A percentile compares a stretch with the other conserved stretches of the same genome.
phyloP scores from a whole-genome alignment of 2,797 vertebrate species.

The Cuculus canorus region DNA sequence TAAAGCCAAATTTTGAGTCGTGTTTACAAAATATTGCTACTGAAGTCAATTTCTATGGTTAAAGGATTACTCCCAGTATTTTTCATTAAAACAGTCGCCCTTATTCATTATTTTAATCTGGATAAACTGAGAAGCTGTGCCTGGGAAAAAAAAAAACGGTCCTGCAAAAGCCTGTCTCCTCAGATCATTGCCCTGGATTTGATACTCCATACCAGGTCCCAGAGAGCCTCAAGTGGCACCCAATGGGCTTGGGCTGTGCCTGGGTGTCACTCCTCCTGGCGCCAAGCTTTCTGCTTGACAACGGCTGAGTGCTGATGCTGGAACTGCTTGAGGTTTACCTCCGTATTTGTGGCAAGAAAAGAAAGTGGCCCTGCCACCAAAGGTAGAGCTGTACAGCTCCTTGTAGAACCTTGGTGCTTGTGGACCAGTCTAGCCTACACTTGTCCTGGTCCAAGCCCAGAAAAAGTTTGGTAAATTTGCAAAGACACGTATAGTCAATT shows the following conservation, averaged over 20 bases:
- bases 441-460: not conserved
- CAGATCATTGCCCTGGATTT: not conserved
- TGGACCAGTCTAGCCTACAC: not conserved
- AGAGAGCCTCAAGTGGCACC: not conserved
- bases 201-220: not conserved
- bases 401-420: not conserved
- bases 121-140: not conserved
- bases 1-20: not conserved
- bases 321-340: not conserved
- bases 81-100: not conserved
- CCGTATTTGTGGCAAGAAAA: rapidly evolving
- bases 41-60: not conserved
- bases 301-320: rapidly evolving
- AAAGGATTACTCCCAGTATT: not conserved
- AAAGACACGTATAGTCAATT: not conserved
- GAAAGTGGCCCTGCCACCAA: not conserved
- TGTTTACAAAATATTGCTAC: not conserved
- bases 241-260: not conserved
- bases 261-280: rapidly evolving
- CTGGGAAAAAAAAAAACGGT: not conserved
- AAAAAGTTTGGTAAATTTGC: not conserved
- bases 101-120: not conserved
- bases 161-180: not conserved
- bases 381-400: not conserved
- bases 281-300: not conserved